Evolutionary conservation across 92 coral and sea anemone genomes (phyloP), one percentile per base, ranked within the genome.

Genomic region (Diadumene lineata): DNA sequence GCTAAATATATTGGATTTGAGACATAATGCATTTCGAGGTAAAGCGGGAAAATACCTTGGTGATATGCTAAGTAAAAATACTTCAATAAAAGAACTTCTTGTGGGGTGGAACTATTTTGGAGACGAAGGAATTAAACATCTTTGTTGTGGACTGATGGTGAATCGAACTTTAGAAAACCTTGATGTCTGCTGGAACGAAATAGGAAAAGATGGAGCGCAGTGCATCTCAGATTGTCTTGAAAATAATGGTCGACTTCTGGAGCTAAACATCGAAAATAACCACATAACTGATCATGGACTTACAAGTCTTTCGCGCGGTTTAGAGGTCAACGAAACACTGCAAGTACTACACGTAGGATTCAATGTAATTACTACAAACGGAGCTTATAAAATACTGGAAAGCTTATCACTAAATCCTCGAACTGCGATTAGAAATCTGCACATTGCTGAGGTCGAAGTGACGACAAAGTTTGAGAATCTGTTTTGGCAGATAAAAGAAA

Each of bases 51-150:
- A 73, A 13, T 79, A 78, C 27, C 34, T 91, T 33, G 97, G 91
- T 1, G 93, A 88, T 31, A 83, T 88, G 85, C 72, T 88, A 32
- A 76, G 70, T 25, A 73, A 62, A 21, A 88, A 91, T 58, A 38
- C 50, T 21, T 88, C 93, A 19, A 34, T 91, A 19, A 29, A 69
- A 18, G 86, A 88, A 31, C 87, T 91, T 32, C 70, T 81, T 68
- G 53, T 91, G 16, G 97, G 97, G 1, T 91, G 97, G 97, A 91
- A 91, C 46, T 77, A 90, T 34, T 75, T 91, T 29, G 90, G 97
- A 1, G 97, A 91, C 26, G 76, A 58, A n/a, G 97, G 97, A 55
- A 69, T 72, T n/a, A 88, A 75, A 46, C 73, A 72, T 16, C 60
- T 91, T 31, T 84, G 84, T 28, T 30, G 70, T 18, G 93, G 88